Evolutionary conservation across 2,113 vertebrate genomes (phyloP).

Genomic region (Anoplopoma fimbria): DNA sequence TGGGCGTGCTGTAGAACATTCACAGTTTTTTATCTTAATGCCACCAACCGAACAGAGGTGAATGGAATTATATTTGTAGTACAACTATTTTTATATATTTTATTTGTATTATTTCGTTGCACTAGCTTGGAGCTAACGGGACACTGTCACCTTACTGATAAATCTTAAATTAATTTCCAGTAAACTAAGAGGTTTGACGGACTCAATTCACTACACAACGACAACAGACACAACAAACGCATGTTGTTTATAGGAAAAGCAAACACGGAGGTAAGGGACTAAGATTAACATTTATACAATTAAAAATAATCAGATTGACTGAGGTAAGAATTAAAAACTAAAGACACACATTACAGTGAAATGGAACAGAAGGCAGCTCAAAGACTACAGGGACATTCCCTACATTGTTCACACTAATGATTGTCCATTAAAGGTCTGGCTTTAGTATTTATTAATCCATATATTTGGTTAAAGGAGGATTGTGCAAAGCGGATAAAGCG

Average conservation of each 20-base stretch:
- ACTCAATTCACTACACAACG: not conserved
- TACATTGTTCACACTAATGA: not conserved
- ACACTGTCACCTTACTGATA: not conserved
- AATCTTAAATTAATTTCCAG: not conserved
- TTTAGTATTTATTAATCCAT: not conserved
- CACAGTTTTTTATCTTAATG: not conserved
- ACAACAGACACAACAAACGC: conserved; percentile 14
- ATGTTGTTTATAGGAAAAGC: not conserved
- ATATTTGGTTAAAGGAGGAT: not conserved
- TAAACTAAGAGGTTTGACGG: not conserved
- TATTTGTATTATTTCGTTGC: too few species aligned
- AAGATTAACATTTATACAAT: not conserved
- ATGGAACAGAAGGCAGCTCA: not conserved
- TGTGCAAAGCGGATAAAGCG: conserved; percentile 19
- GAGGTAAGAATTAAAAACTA: not conserved
- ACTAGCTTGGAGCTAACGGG: not conserved
- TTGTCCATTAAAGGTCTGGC: conserved; percentile 13
- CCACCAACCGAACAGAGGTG: not conserved
- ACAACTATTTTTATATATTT: too few species aligned
- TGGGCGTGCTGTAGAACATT: not conserved
- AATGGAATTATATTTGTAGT: not conserved
- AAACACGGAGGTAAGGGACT: not conserved
- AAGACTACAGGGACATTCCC: not conserved
- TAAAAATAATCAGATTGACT: not conserved
- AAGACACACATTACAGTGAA: not conserved